Conservation (phyloP, 2,113 vertebrate species). For the Merops nubicus region DNA sequence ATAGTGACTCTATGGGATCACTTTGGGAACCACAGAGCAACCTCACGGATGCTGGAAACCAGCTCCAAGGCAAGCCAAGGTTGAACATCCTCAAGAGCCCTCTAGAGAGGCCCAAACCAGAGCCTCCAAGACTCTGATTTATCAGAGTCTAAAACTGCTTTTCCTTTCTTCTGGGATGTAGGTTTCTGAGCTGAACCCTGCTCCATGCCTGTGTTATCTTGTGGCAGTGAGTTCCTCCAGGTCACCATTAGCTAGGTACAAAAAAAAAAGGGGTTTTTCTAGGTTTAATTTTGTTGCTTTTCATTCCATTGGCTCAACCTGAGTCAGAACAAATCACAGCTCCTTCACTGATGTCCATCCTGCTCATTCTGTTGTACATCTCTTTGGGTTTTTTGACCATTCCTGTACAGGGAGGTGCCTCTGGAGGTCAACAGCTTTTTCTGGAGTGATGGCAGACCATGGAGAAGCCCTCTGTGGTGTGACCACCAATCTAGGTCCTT, state of each 20-base stretch:
- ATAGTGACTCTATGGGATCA: too few species aligned
- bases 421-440: neutral
- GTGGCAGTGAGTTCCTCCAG: neutral
- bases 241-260: neutral
- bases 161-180: neutral
- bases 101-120: neutral
- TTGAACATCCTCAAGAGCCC: neutral
- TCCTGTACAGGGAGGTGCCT: neutral
- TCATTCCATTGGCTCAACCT: neutral
- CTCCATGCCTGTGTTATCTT: neutral
- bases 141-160: neutral
- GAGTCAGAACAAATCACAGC: constrained; percentile 36
- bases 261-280: neutral
- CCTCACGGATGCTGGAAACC: neutral
- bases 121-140: neutral
- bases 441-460: rapidly evolving
- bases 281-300: neutral
- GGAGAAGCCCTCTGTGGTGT: neutral
- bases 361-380: neutral
- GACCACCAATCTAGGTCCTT: neutral
- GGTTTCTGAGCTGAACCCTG: neutral
- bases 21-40: neutral
- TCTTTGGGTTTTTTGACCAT: neutral
- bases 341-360: neutral
- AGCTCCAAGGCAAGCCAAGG: neutral